These are phyloP conservation scores for Genyomyrus donnyi DNA, from an alignment of 2,113 vertebrate genomes.

Conservation along the genomic window DNA sequence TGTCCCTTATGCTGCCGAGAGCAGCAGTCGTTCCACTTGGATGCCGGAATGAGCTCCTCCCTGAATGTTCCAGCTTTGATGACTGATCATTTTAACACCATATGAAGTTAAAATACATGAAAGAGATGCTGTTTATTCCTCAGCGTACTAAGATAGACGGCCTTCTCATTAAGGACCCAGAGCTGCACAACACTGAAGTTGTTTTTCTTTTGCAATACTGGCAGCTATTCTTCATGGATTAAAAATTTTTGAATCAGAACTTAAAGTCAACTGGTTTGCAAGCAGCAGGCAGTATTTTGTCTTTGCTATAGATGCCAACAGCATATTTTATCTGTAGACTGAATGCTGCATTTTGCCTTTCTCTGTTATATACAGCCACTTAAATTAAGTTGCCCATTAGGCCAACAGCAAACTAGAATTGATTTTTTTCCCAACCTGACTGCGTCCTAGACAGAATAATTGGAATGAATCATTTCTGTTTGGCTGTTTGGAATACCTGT, in stretches of 20 bases:
- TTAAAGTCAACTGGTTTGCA: not conserved
- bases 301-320: not conserved
- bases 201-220: not conserved
- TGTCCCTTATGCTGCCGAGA: not conserved
- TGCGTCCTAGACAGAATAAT: not conserved
- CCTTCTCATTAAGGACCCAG: not conserved
- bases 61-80: constrained; percentile 18
- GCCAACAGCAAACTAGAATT: not conserved
- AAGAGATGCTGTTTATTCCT: constrained; percentile 21
- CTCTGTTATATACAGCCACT: not conserved
- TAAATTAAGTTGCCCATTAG: not conserved
- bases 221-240: not conserved
- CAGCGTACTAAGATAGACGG: not conserved
- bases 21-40: not conserved
- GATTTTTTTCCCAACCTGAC: not conserved
- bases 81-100: not conserved
- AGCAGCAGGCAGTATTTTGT: not conserved
- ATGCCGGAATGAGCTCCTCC: not conserved
- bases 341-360: not conserved
- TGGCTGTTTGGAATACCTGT: not conserved
- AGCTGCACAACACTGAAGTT: not conserved
- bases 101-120: constrained; percentile 8
- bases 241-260: not conserved
- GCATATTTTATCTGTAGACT: not conserved
- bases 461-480: not conserved